Evolutionary conservation across 1,140 invertebrate species (phyloP).

Genomic region (Lepidurus couesii): DNA sequence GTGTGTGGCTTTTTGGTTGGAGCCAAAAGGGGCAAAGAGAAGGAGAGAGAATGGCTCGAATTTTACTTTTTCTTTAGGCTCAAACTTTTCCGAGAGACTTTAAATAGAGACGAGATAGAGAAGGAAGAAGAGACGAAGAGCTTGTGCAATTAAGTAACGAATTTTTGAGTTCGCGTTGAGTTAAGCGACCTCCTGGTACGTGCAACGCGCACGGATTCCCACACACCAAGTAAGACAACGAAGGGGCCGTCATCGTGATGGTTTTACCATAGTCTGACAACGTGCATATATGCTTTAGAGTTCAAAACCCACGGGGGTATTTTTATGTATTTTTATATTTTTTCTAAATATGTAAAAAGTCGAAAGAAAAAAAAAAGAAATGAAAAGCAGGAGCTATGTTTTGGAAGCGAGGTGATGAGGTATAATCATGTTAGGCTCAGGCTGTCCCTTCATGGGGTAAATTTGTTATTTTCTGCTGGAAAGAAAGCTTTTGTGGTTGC

Average conservation of each 20-base stretch:
- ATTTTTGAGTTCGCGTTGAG: no score
- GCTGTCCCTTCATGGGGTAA: not conserved
- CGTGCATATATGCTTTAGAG: no score
- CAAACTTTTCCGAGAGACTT: not conserved
- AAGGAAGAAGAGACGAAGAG: not conserved
- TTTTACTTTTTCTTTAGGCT: slow-evolving; percentile 22
- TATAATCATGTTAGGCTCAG: not conserved
- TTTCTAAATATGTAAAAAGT: no score
- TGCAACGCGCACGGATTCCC: no score
- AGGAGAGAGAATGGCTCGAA: not conserved
- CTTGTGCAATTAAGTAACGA: not conserved
- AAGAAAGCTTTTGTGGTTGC: not conserved
- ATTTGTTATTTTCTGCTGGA: not conserved
- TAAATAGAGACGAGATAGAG: not conserved
- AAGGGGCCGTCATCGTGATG: no score
- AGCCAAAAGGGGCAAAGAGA: not conserved
- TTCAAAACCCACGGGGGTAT: no score
- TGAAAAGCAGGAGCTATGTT: not conserved
- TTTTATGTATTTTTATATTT: no score
- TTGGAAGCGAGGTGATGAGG: not conserved
- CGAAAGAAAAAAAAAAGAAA: not conserved
- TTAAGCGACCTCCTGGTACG: no score
- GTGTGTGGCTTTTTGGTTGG: not conserved
- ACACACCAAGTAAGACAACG: no score
- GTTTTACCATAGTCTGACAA: no score